Base-by-base conservation (phyloP, 2,888 invertebrate species). In the Scelioninae gen. 1 region DNA sequence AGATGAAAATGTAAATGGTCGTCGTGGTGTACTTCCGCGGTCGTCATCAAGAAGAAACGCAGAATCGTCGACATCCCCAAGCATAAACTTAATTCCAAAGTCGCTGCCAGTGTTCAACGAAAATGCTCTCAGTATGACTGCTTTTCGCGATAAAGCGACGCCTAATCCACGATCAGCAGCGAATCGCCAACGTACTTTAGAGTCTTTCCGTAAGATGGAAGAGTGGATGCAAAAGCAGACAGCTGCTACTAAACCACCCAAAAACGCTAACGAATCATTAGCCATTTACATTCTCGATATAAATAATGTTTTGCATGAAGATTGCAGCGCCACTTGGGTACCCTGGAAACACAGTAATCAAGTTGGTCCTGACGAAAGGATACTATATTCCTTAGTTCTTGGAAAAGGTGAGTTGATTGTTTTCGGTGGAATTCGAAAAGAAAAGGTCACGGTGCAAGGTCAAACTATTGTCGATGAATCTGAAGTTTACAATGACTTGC, bases 361-460 rank as follows among this genome's bases (percentile, higher is more conserved):
- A 86, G 93, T 93, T 76, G 95, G 95, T 32, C 98, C 98, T 0
- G 97, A 98, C 90, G 97, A 98, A 90, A 95, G 97, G 60, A 96
- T 98, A 85, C 94, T 98, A 88, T 98, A 98, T 91, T 96, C 97
- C 38, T 94, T 98, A 87, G 96, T 98, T 5, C 95, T 96, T 84
- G 98, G 98, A 11, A 96, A 97, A 90, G 97, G 97, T 10, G 98
- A 99, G 93, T 93, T 99, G 32, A 96, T 99, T 68, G 96, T 99
- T 94, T 98, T 99, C 93, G 98, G 98, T n/a, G 99, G 98, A 76
- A 97, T 98, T 85, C 95, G 96, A 88, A 97, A 97, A 91, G 96
- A 96, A 91, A 94, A 94, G 75, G 93, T 94, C 82, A 94, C 95
- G 82, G 92, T 95, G 82, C 94, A 92, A 71, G 90, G 88, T 49